Evolutionary conservation across 2,113 vertebrate species (phyloP).

Genomic region (Echinops telfairi): DNA sequence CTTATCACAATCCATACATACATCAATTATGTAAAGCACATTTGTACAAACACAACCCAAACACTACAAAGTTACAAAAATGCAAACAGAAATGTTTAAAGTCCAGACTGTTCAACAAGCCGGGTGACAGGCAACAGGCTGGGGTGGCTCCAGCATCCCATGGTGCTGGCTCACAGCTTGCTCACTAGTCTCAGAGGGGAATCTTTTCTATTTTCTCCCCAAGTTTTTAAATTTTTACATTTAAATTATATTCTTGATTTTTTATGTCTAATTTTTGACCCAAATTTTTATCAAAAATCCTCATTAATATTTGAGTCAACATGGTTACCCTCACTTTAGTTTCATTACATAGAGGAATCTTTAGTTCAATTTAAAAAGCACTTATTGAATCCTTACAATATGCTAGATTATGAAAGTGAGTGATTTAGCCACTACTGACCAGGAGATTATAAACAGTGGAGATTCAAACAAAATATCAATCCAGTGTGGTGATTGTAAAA

Average conservation of each 20-base stretch:
- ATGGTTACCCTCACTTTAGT: slow-evolving; percentile 10
- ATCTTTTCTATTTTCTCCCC: too few relatives aligned
- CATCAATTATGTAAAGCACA: too few relatives aligned
- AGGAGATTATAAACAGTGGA: not conserved
- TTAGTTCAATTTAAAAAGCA: slow-evolving; percentile 42
- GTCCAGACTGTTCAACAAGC: too few relatives aligned
- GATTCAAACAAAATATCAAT: slow-evolving; percentile 48
- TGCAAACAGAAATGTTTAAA: not conserved
- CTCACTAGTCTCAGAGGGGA: too few relatives aligned
- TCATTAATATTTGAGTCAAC: not conserved
- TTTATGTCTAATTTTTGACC: slow-evolving; percentile 37
- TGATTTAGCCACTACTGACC: not conserved
- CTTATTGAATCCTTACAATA: slow-evolving; percentile 16
- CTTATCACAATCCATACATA: too few relatives aligned
- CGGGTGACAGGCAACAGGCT: too few relatives aligned
- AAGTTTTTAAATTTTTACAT: too few relatives aligned
- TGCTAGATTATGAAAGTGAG: slow-evolving; percentile 44
- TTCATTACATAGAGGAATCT: slow-evolving; percentile 40
- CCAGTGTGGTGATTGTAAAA: not conserved
- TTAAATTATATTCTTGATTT: slow-evolving; percentile 44
- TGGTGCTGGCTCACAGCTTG: too few relatives aligned
- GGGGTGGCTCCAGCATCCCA: too few relatives aligned
- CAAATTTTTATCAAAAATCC: slow-evolving; percentile 12
- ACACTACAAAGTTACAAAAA: too few relatives aligned
- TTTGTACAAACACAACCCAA: too few relatives aligned